phyloP scores from a whole-genome alignment of 2,888 invertebrate genomes.

The Neoscelio sp. region DNA sequence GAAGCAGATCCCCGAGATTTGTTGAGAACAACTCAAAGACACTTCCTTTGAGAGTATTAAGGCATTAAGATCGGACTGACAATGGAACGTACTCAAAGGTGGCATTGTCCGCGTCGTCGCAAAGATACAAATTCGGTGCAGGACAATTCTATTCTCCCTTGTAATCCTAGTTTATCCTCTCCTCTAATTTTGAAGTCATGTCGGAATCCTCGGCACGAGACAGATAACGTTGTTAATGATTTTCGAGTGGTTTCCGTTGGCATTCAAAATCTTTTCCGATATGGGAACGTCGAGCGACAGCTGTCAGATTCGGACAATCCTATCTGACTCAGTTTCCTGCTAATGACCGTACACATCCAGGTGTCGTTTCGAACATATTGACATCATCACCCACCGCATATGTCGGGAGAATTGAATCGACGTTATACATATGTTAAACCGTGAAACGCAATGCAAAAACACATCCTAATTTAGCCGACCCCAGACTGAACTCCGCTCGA shows the following conservation, averaged over 20 bases:
- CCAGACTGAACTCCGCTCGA: not conserved
- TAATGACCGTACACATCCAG: conserved; percentile 28
- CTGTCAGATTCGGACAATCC: conserved; percentile 31
- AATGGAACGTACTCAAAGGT: conserved; percentile 34
- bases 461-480: conserved; percentile 26
- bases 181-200: conserved; percentile 51
- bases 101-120: conserved; percentile 41
- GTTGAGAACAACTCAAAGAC: conserved; percentile 14
- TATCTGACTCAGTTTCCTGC: conserved; percentile 21
- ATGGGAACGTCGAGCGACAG: conserved; percentile 20
- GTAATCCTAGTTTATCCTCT: conserved; percentile 52
- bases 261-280: conserved; percentile 15
- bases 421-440: not conserved
- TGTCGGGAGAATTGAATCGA: not conserved
- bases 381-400: too few relatives aligned
- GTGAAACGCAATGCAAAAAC: not conserved
- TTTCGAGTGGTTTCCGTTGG: conserved; percentile 15
- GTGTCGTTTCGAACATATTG: conserved; percentile 8
- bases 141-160: conserved; percentile 37
- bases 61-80: conserved; percentile 40
- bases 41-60: conserved; percentile 26
- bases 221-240: conserved; percentile 34
- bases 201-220: too few relatives aligned
- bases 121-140: too few relatives aligned
- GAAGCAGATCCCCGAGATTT: conserved; percentile 1